Conservation (phyloP, 2,888 invertebrate genomes). For the Muschampia plurimacula region DNA sequence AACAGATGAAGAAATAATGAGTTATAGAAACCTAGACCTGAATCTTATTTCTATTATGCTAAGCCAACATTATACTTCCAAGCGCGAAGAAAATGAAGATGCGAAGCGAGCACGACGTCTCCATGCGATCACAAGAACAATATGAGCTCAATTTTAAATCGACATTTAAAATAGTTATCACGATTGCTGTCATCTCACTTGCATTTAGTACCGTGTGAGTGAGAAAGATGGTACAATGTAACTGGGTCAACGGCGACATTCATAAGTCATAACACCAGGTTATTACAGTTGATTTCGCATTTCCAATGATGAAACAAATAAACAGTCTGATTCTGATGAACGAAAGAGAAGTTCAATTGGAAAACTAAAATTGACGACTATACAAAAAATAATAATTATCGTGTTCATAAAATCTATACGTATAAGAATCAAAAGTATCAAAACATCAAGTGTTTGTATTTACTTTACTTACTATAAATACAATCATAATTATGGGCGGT, state of each 20-base stretch:
- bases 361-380: neutral
- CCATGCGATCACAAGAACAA: slow-evolving; percentile 19
- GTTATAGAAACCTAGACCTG: neutral
- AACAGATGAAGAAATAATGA: too few relatives aligned
- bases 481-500: too few relatives aligned
- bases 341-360: neutral
- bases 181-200: slow-evolving; percentile 13
- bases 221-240: slow-evolving; percentile 32
- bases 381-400: neutral
- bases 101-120: slow-evolving; percentile 16
- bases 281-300: slow-evolving; percentile 31
- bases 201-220: slow-evolving; percentile 18
- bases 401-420: neutral
- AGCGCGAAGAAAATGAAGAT: slow-evolving; percentile 17
- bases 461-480: neutral
- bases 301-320: slow-evolving; percentile 27
- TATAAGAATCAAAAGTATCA: neutral
- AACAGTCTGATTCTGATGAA: slow-evolving; percentile 7
- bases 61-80: neutral
- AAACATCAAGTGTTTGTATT: neutral
- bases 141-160: slow-evolving; percentile 30
- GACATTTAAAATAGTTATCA: slow-evolving; percentile 33
- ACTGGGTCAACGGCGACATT: slow-evolving; percentile 22
- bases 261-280: neutral
- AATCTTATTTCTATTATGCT: neutral